Base-by-base conservation (phyloP, 2,797 vertebrate species). In the Chelonia mydas region DNA sequence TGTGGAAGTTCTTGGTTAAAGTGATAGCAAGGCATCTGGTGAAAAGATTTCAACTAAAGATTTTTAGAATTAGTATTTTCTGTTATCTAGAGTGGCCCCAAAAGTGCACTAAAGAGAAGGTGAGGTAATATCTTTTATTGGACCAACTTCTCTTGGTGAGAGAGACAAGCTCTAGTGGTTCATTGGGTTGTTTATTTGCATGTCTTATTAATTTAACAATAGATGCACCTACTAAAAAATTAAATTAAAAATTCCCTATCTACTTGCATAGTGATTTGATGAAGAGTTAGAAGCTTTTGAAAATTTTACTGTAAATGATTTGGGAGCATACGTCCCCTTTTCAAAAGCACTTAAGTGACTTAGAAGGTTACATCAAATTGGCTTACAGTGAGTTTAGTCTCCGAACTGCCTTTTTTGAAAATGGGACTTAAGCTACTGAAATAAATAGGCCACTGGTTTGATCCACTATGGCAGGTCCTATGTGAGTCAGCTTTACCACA, bases 51-150 rank as follows among this genome's bases (percentile, higher is more conserved):
- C 87, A 68, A 33, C 17, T 68, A 89, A 84, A 93, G 96, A 90
- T 92, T 94, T 97, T 96, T 92, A 97, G 90, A 51, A 92, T 89
- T 68, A 95, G 91, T 57, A 57, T 57, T 57, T 57, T 57, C 55
- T 28, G 27, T 12, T 57, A 57, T 11, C 25, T 57, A 28, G 27
- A 57, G 55, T 57, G 55, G 11, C 27, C 27, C 21, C 21, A 57
- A 57, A 57, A 27, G 55, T 57, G 55, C 55, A 57, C 55, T 57
- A 28, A 27, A 57, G 25, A 57, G 27, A 57, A 57, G 55, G 55
- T 57, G 55, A 11, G 55, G 25, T 27, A 57, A 57, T 57, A 28
- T 57, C 25, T 28, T 57, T 57, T 57, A 57, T 28, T 57, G 27
- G 27, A 27, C 27, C 55, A 57, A 27, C 27, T 57, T 57, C 55